phyloP scores from a whole-genome alignment of 2,888 invertebrate genomes.

The Callyntrura sp. region DNA sequence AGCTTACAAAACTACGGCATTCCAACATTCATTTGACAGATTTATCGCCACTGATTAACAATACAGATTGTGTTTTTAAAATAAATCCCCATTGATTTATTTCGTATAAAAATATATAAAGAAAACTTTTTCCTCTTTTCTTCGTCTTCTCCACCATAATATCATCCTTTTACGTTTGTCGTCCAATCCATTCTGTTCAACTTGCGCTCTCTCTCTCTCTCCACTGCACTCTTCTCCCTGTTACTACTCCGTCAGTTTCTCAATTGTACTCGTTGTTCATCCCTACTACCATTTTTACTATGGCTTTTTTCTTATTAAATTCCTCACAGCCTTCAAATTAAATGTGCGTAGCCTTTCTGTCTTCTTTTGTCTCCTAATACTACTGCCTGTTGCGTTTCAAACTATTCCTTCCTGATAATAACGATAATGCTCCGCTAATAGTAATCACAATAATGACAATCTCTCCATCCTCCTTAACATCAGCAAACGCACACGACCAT shows the following conservation, averaged over 20 bases:
- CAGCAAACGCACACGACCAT: background rate
- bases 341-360: background rate
- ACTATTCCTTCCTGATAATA: background rate
- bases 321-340: background rate
- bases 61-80: slow-evolving; percentile 84
- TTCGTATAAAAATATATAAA: slow-evolving; percentile 83
- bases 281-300: background rate
- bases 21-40: slow-evolving; percentile 84
- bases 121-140: background rate
- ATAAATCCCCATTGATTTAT: slow-evolving; percentile 84
- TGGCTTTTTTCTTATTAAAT: slow-evolving; percentile 14
- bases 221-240: too few relatives aligned
- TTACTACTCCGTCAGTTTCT: background rate
- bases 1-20: slow-evolving; percentile 84
- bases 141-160: background rate
- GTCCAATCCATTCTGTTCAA: slow-evolving; percentile 36
- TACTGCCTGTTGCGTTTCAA: slow-evolving; percentile 24
- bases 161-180: slow-evolving; percentile 10
- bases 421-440: background rate
- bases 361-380: slow-evolving; percentile 11
- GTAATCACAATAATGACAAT: slow-evolving; percentile 24
- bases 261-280: slow-evolving; percentile 10
- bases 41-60: slow-evolving; percentile 84
- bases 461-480: slow-evolving; percentile 3
- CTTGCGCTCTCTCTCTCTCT: background rate